These are phyloP conservation scores for Leptonema lineaticorne DNA, from an alignment of 1,140 invertebrate species.

Conservation along the genomic window DNA sequence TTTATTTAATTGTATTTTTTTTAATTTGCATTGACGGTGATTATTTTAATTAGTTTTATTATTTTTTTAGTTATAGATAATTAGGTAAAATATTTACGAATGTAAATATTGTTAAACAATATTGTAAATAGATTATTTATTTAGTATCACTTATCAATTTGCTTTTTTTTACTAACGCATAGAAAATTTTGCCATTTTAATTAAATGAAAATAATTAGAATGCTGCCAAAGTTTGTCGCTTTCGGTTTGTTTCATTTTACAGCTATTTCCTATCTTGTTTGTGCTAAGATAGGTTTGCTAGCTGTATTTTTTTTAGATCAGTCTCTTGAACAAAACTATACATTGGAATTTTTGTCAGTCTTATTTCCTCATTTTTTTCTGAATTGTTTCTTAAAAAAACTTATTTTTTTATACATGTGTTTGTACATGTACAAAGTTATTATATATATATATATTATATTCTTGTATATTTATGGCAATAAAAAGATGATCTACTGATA, in stretches of 20 bases:
- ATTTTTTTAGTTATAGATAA: constrained; percentile 12
- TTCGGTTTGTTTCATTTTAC: constrained; percentile 11
- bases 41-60: not conserved
- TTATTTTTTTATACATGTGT: not conserved
- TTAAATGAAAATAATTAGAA: constrained; percentile 35
- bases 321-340: not conserved
- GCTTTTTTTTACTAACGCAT: constrained; percentile 21
- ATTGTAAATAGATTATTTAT: constrained; percentile 1
- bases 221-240: constrained; percentile 39
- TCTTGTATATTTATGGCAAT: constrained; percentile 39
- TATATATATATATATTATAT: too few species aligned
- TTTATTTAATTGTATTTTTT: too few species aligned
- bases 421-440: not conserved
- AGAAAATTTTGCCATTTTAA: constrained; percentile 39
- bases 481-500: constrained; percentile 11
- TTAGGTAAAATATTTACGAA: constrained; percentile 13
- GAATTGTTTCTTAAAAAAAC: not conserved
- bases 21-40: too few species aligned
- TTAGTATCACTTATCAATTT: not conserved
- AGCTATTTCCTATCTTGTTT: constrained; percentile 35
- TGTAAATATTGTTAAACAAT: constrained; percentile 11
- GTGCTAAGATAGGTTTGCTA: constrained; percentile 36
- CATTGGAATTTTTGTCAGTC: not conserved
- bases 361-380: not conserved
- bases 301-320: constrained; percentile 11